Evolutionary conservation across 2,888 invertebrate species (phyloP).

Genomic region (Heliconius sara): DNA sequence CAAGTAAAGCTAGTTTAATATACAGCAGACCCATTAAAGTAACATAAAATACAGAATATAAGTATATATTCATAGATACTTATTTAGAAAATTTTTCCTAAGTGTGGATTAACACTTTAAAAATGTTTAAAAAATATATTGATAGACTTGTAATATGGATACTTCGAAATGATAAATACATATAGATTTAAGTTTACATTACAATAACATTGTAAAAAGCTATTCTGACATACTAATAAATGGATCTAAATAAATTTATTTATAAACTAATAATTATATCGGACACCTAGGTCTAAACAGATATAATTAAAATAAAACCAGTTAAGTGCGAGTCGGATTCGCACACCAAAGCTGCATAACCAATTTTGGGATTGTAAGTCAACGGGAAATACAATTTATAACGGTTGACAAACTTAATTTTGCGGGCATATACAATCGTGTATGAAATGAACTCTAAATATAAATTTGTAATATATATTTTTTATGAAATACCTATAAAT

Average conservation of each 20-base stretch:
- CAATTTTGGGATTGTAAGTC: no score
- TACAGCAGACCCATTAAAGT: background rate
- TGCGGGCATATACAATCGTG: no score
- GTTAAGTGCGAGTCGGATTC: no score
- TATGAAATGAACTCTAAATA: no score
- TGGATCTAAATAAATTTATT: background rate
- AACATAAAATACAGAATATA: background rate
- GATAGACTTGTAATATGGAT: background rate
- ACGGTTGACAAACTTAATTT: no score
- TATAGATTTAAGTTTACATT: background rate
- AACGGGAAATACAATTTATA: no score
- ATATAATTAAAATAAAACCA: background rate
- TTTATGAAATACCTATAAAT: no score
- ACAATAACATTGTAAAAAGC: background rate
- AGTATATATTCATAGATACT: background rate
- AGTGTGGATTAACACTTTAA: no score
- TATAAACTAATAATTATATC: background rate
- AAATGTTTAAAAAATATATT: no score
- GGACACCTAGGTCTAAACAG: background rate
- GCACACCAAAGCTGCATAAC: no score
- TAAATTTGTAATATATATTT: no score
- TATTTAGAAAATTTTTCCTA: no score
- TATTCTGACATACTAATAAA: background rate
- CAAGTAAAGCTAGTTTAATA: slow-evolving; percentile 1
- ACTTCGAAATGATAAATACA: background rate